Base-by-base conservation (phyloP, 2,888 invertebrate genomes). In the Brachycybe producta region DNA sequence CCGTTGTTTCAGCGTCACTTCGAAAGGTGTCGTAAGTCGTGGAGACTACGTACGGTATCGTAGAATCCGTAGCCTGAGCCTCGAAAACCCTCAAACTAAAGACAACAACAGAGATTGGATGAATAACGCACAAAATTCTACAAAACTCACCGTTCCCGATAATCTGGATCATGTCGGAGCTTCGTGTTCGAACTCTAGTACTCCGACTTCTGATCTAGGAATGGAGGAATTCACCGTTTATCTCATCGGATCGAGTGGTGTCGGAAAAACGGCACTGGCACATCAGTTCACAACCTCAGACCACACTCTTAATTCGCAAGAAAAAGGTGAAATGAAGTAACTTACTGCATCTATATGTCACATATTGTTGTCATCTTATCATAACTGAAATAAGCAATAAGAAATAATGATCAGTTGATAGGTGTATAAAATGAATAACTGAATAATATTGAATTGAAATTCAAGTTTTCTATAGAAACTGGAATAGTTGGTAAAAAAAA, bases 171-270 rank as follows among this genome's bases (percentile, higher is more conserved):
- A 41, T 5, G 5, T 41, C 8, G 7, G 7, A 5, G 8, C 11
- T 23, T 11, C 41, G 23, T 5, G 7, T 21, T 41, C 41, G 5
- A 15, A 21, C 23, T 8, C 11, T 21, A 41, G 41, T 8, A 8
- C 36, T 8, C 19, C 36, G 7, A 36, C 7, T 36, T 36, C 36
- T 7, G 36, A 36, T 17, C 11, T 17, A n/a, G 41, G 24, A 41
- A 28, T 44, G 8, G 44, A 44, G 19, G 30, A 44, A 32, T 44
- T 44, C 21, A 32, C 17, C 17, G 44, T 44, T 7, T 44, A 44
- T 23, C 11, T 44, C 2, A 17, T 32, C 2, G 44, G 44, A 2
- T 11, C 44, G 8, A 8, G 32, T 19, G 27, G 27, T 19, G 44
- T 44, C 17, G 44, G 44, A 7, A 44, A 44, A 32, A 44, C 32